These are phyloP conservation scores for Protophormia terraenovae DNA, from an alignment of 2,888 invertebrate genomes.

Conservation along the genomic window DNA sequence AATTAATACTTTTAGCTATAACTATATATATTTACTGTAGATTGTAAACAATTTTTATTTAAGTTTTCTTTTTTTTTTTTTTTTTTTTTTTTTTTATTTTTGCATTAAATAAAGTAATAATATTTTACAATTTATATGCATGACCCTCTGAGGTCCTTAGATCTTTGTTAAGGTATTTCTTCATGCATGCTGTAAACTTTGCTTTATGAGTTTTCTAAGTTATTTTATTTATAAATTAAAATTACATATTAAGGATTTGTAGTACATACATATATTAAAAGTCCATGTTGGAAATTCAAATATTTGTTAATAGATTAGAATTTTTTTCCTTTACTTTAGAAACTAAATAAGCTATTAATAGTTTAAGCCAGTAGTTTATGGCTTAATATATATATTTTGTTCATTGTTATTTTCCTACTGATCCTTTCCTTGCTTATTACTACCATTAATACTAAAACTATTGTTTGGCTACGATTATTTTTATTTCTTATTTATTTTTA, in stretches of 20 bases:
- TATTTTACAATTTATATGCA: conserved; percentile 54
- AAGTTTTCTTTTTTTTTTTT: conserved; percentile 42
- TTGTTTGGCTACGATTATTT: conserved; percentile 37
- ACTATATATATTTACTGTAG: conserved; percentile 25
- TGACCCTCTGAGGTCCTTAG: neutral
- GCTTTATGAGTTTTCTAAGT: conserved; percentile 1
- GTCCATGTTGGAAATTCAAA: conserved; percentile 12
- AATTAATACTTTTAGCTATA: conserved; percentile 65
- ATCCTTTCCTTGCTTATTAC: neutral
- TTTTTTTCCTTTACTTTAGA: neutral
- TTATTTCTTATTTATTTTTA: conserved; percentile 27
- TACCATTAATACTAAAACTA: conserved; percentile 26
- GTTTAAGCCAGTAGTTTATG: no score
- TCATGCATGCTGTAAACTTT: neutral
- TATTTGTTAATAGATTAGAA: neutral
- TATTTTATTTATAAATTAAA: conserved; percentile 13
- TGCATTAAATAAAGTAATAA: conserved; percentile 57
- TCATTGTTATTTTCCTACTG: neutral
- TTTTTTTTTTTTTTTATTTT: no score
- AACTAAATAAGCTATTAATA: no score
- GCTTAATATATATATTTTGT: no score
- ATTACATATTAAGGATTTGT: neutral
- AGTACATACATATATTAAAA: neutral
- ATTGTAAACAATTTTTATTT: conserved; percentile 52
- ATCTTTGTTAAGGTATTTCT: neutral